phyloP scores from a whole-genome alignment of 2,113 vertebrate species.

The Podarcis raffonei region DNA sequence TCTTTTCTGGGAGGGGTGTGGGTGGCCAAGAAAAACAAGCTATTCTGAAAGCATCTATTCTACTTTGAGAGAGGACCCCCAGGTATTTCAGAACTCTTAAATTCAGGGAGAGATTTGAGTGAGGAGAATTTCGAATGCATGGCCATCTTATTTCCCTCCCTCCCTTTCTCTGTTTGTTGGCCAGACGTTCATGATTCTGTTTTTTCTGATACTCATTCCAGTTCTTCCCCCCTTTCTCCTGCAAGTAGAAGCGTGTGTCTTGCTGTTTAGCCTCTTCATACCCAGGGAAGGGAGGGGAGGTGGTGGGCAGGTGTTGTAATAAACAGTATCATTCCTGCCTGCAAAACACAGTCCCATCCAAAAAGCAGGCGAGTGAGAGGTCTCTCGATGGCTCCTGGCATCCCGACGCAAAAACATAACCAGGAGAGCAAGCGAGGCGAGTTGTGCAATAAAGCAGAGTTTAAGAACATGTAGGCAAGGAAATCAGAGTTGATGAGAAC shows the following conservation, averaged over 20 bases:
- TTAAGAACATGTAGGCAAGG: not conserved
- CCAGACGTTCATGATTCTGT: not conserved
- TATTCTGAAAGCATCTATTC: not conserved
- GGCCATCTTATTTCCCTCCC: not conserved
- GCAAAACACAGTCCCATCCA: not conserved
- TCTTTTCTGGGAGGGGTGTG: no score
- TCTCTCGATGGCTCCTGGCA: not conserved
- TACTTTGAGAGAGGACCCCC: not conserved
- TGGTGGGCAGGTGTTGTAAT: not conserved
- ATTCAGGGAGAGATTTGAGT: not conserved
- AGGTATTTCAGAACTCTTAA: not conserved
- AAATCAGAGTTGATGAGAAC: not conserved
- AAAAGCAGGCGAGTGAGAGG: not conserved
- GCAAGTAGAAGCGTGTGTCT: not conserved
- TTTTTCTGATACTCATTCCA: not conserved
- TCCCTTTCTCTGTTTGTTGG: not conserved
- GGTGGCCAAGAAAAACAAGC: no score
- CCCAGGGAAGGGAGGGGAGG: not conserved
- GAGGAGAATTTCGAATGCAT: not conserved
- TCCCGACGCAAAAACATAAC: not conserved
- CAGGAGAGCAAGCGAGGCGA: not conserved
- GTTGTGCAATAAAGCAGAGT: not conserved
- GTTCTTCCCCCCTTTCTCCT: not conserved
- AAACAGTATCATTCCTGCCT: fast-evolving
- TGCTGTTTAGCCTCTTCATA: not conserved